Percentiles rank a stretch among this genome's conserved stretches.
Evolutionary conservation across 2,888 invertebrate genomes (phyloP).

Genomic region (Cheilosia pagana): DNA sequence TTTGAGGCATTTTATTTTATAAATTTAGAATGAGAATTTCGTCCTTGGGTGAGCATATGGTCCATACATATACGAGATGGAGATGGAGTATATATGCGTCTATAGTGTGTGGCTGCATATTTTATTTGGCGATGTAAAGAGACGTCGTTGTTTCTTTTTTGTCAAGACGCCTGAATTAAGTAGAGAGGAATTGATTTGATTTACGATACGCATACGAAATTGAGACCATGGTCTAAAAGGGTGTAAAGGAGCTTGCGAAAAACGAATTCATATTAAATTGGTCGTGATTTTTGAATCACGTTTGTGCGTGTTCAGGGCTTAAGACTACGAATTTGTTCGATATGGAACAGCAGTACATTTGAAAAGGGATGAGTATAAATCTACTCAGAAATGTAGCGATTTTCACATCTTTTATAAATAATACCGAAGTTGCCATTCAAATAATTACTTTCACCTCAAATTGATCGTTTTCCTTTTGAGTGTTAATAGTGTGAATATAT

Average conservation of each 20-base stretch:
- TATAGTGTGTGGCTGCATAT: not conserved
- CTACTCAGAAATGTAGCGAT: too few species aligned
- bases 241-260: not conserved
- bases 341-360: too few species aligned
- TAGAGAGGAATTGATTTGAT: conserved; percentile 1
- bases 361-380: too few species aligned
- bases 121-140: too few species aligned
- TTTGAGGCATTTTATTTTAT: conserved; percentile 21
- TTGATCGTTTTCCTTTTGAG: too few species aligned
- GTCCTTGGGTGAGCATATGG: conserved; percentile 11
- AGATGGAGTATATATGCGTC: not conserved
- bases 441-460: too few species aligned
- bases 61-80: not conserved
- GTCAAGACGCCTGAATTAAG: not conserved
- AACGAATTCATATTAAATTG: not conserved
- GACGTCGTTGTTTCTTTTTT: not conserved
- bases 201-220: conserved; percentile 1
- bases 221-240: not conserved
- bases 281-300: too few species aligned
- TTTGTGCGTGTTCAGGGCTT: too few species aligned
- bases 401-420: too few species aligned
- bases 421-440: too few species aligned
- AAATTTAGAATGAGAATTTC: conserved; percentile 8
- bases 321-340: too few species aligned
- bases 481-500: too few species aligned